Evolutionary conservation across 1,140 invertebrate genomes (phyloP), one percentile per base, ranked within the genome.

Genomic region (Euborellia annulipes): DNA sequence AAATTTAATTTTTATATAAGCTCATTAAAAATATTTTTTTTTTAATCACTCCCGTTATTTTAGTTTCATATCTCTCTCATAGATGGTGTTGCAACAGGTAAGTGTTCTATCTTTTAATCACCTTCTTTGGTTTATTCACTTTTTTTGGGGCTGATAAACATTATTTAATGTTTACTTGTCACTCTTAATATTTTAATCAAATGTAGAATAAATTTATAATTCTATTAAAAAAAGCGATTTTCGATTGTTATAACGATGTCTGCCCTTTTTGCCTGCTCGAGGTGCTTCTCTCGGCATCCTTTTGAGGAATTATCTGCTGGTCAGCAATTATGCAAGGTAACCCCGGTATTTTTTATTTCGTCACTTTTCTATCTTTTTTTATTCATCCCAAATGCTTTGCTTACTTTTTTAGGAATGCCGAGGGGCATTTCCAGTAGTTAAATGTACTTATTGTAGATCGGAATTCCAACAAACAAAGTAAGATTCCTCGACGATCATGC

Each of bases 361-460:
- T n/a, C n/a, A n/a, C 34, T 14, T 18, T 43, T 30, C 49, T 41
- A 40, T 18, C 45, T 47, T 16, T 34, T 36, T 40, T 45, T 43
- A 21, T 50, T 51, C 27, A 30, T 18, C 19, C 18, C 23, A 19
- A 19, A 32, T 43, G 16, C 30, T 46, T 21, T 51, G 17, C 3
- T 13, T 16, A 30, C 22, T 30, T 43, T 72, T 70, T 62, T 69
- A 96, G 91, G 88, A 91, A 72, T 95, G 92, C 71, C 78, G 91
- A 59, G 89, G 87, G 57, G 77, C 84, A 56, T 93, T 83, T 72
- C 88, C 89, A 43, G 78, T 91, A 57, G 87, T 94, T 47, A 95
- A 95, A 70, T 97, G 92, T 70, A 94, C 89, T 51, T 97, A 94
- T 68, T 97, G 92, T 69, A 78, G 92, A 57, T 87, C 88, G 36